Conservation (phyloP, 2,797 vertebrate genomes). For the Agapornis canus region DNA sequence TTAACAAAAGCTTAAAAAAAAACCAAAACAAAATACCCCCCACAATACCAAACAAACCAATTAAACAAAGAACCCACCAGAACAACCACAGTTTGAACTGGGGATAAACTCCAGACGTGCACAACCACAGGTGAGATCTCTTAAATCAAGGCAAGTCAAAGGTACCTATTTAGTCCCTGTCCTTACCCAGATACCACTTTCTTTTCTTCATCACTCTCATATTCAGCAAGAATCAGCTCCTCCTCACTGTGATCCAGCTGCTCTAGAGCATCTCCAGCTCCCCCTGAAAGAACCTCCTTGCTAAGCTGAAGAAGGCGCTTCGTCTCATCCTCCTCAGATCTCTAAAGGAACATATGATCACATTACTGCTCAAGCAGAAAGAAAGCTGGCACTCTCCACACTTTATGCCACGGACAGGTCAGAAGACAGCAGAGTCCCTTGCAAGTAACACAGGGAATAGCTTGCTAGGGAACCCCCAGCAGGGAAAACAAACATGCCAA, state of each 20-base stretch:
- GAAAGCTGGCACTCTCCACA: rapidly evolving
- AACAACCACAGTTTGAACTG: not conserved
- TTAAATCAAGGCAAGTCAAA: not conserved
- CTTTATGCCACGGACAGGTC: not conserved
- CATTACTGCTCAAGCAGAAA: not conserved
- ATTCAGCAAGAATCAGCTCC: constrained; percentile 90
- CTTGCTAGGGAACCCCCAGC: not conserved
- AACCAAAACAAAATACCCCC: not conserved
- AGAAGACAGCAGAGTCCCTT: not conserved
- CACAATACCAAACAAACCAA: not conserved
- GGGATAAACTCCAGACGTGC: not conserved
- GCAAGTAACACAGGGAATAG: not conserved
- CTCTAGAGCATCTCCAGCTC: constrained; percentile 31
- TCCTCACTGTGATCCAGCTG: constrained; percentile 82
- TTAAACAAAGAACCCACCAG: not conserved
- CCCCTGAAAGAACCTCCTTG: constrained; percentile 75
- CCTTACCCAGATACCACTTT: constrained; percentile 73
- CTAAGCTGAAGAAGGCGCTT: constrained; percentile 85
- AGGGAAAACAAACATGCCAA: not conserved
- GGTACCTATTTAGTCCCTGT: not conserved
- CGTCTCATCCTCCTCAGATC: constrained; percentile 84
- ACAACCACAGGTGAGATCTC: not conserved
- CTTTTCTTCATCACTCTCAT: constrained; percentile 93
- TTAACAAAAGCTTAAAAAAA: not conserved
- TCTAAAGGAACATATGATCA: constrained; percentile 62